These are phyloP conservation scores for Poicephalus meyeri DNA, from an alignment of 2,113 vertebrate species.

Conservation along the genomic window DNA sequence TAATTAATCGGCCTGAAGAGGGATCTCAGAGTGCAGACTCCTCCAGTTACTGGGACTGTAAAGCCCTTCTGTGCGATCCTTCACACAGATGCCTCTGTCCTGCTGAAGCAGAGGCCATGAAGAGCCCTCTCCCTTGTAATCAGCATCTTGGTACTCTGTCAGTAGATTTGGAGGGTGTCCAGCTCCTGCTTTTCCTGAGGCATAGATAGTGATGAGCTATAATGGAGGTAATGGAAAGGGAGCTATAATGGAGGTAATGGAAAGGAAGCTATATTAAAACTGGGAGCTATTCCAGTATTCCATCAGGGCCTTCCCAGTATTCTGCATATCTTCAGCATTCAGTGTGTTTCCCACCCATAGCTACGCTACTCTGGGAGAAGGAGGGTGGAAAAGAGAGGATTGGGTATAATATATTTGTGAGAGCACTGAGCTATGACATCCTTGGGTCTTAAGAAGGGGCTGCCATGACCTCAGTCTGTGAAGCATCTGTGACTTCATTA, in stretches of 20 bases:
- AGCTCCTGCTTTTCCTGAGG: not conserved
- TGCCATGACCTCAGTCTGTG: not conserved
- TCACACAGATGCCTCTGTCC: slow-evolving; percentile 26
- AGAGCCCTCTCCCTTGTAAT: not conserved
- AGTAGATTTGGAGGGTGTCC: slow-evolving; percentile 19
- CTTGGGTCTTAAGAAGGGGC: not conserved
- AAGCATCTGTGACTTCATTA: not conserved
- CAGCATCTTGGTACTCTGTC: not conserved
- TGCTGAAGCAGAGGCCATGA: not conserved
- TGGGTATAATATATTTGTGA: not conserved
- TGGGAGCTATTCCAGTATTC: not conserved
- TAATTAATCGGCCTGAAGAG: slow-evolving; percentile 18
- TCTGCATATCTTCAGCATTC: not conserved
- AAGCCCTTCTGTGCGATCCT: slow-evolving; percentile 29
- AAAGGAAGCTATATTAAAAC: not conserved
- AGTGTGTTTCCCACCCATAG: not conserved
- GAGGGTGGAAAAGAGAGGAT: not conserved
- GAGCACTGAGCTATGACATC: not conserved
- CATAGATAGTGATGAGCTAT: not conserved
- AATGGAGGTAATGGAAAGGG: not conserved
- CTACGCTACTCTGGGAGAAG: not conserved
- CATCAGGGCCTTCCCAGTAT: not conserved
- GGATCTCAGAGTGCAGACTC: not conserved
- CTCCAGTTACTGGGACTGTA: not conserved
- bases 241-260: not conserved